phyloP scores from a whole-genome alignment of 1,140 invertebrate genomes.

The Archegozetes longisetosus region DNA sequence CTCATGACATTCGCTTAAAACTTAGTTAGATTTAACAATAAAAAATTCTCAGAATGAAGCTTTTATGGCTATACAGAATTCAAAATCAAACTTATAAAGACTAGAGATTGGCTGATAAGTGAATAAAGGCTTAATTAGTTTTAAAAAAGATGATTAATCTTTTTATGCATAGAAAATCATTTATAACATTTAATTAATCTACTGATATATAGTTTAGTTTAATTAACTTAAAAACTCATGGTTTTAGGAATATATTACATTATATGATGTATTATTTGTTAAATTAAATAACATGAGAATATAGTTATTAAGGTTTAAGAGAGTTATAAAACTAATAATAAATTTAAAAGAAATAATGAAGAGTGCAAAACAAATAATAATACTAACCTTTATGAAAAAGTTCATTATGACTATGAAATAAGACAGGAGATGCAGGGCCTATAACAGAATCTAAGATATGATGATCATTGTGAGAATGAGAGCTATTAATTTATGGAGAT shows the following conservation, averaged over 20 bases:
- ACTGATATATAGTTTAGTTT: too few species aligned
- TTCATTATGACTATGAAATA: slow-evolving; percentile 38
- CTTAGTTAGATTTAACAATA: too few species aligned
- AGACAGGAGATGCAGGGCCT: slow-evolving; percentile 35
- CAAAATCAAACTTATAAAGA: too few species aligned
- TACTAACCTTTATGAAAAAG: slow-evolving; percentile 38
- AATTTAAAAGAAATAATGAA: slow-evolving; percentile 8
- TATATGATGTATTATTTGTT: neutral
- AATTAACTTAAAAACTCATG: neutral
- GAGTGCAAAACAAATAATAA: neutral
- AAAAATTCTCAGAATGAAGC: too few species aligned
- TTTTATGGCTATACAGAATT: too few species aligned
- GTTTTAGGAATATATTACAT: neutral
- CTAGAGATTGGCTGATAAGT: too few species aligned
- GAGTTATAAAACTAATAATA: neutral
- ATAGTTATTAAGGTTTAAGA: slow-evolving; percentile 3
- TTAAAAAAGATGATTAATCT: too few species aligned
- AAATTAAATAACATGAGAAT: slow-evolving; percentile 1
- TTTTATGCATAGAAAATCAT: too few species aligned
- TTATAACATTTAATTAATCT: neutral
- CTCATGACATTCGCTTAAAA: too few species aligned
- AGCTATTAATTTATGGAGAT: neutral
- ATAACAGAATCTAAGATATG: slow-evolving; percentile 35
- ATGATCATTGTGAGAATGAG: slow-evolving; percentile 40
- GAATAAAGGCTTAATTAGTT: too few species aligned